Base-by-base conservation (phyloP, 1,140 invertebrate genomes). In the Papilio xuthus region DNA sequence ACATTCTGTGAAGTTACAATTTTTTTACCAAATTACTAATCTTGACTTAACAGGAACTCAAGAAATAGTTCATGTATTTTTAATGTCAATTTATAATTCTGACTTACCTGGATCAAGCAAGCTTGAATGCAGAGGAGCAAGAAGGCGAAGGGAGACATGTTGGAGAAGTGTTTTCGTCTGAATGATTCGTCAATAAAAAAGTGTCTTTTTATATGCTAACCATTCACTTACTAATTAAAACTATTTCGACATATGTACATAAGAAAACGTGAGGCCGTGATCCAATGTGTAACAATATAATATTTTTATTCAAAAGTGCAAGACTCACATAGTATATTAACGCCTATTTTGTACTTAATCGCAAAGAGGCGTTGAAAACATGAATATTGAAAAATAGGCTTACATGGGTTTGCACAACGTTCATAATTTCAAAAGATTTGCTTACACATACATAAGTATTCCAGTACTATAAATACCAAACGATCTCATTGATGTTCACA, bases 371-470 rank as follows among this genome's bases (percentile, higher is more conserved):
- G 23, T 63, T 28, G 3, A 63, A 63, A 41, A 72, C 42, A 20
- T 72, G 41, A 44, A 26, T 23, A 47, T 41, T 69, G 18, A 69
- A 42, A 32, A 63, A 71, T 32, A 44, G 60, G 41, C 47, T 77
- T 42, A 44, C 32, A n/a, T 53, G 26, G 37, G 56, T 56, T 74
- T 69, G 53, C 63, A 47, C 15, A 78, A 42, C 53, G 41, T 73
- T 73, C 50, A 71, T 71, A 67, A 80, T 80, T 73, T 74, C n/a
- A 67, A 72, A 23, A 70, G 53, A 41, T 77, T 56, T 50, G 44
- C n/a, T 18, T 18, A 83, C 82, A 81, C 82, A 82, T 87, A 80
- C 84, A n/a, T n/a, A n/a, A n/a, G n/a, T n/a, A 74, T 78, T 28
- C 42, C 42, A 18, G 42, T 53, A 28, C 26, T 75, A 73, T 78